These are phyloP conservation scores for Crenuchus spilurus DNA, from an alignment of 2,797 vertebrate genomes.

Conservation along the genomic window DNA sequence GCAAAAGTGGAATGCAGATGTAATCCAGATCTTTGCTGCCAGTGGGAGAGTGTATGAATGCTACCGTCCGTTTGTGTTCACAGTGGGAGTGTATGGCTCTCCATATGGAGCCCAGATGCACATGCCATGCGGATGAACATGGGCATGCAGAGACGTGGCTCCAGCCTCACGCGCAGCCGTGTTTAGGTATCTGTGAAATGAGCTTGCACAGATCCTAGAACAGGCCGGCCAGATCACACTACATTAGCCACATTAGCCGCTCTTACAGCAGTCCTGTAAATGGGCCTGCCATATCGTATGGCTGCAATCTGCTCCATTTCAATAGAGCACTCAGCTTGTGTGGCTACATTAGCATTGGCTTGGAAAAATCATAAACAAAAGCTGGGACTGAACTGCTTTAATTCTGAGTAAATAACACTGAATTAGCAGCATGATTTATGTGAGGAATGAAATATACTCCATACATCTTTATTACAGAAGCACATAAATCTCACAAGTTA, in stretches of 20 bases:
- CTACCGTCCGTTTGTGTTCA: constrained; percentile 30
- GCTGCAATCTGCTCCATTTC: constrained; percentile 37
- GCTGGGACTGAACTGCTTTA: constrained; percentile 21
- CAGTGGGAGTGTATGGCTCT: constrained; percentile 38
- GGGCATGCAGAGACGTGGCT: constrained; percentile 24
- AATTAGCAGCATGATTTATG: constrained; percentile 1
- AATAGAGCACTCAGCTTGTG: constrained; percentile 43
- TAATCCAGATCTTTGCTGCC: constrained; percentile 42
- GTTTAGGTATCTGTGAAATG: constrained; percentile 48
- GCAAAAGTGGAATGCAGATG: constrained; percentile 26
- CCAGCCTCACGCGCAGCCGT: constrained; percentile 21
- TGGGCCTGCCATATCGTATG: constrained; percentile 46
- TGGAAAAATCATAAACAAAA: constrained; percentile 47
- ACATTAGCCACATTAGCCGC: constrained; percentile 54
- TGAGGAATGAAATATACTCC: background rate
- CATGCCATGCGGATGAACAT: constrained; percentile 40
- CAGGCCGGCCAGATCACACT: constrained; percentile 50
- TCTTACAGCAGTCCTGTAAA: constrained; percentile 49
- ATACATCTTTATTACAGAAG: background rate
- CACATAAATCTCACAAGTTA: constrained; percentile 5
- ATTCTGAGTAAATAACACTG: constrained; percentile 1
- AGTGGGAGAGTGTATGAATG: constrained; percentile 34
- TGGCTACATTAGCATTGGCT: constrained; percentile 48
- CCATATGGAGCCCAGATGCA: constrained; percentile 52
- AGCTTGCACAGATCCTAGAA: constrained; percentile 33